Evolutionary conservation across 2,113 vertebrate genomes (phyloP).

Genomic region (Clarias magur): DNA sequence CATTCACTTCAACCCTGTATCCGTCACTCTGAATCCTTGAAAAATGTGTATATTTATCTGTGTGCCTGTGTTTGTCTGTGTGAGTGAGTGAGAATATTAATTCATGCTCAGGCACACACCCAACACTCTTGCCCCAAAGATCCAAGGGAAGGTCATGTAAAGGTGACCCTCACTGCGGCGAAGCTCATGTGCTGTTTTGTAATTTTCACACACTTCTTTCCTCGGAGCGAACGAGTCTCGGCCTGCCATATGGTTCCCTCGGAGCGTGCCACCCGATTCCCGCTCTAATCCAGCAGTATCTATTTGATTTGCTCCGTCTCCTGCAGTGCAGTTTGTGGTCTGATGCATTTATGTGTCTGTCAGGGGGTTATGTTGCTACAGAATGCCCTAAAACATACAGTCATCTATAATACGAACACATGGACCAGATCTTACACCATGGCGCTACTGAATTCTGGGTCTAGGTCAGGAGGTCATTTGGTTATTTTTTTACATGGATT

Average conservation of each 20-base stretch:
- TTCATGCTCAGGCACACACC: constrained; percentile 9
- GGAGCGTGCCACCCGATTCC: not conserved
- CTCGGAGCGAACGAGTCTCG: constrained; percentile 3
- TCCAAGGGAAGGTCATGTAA: not conserved
- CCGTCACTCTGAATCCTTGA: not conserved
- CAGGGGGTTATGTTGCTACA: not conserved
- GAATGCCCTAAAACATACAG: not conserved
- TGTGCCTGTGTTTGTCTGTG: not conserved
- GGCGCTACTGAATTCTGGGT: not conserved
- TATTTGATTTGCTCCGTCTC: constrained; percentile 18
- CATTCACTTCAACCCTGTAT: not conserved
- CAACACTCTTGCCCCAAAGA: not conserved
- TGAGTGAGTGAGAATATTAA: not conserved
- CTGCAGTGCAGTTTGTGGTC: constrained; percentile 24
- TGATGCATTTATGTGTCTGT: not conserved
- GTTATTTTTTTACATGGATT: not conserved
- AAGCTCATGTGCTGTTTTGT: not conserved
- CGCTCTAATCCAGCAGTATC: constrained; percentile 1
- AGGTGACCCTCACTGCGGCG: constrained; percentile 4
- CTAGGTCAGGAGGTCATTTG: not conserved
- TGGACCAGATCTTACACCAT: not conserved
- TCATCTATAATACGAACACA: not conserved
- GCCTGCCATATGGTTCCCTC: constrained; percentile 33
- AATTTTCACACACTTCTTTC: constrained; percentile 13
- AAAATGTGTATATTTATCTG: not conserved